Evolutionary conservation across 2,113 vertebrate species (phyloP), one percentile per base, ranked within the genome.

Genomic region (Hemiprocne comata): DNA sequence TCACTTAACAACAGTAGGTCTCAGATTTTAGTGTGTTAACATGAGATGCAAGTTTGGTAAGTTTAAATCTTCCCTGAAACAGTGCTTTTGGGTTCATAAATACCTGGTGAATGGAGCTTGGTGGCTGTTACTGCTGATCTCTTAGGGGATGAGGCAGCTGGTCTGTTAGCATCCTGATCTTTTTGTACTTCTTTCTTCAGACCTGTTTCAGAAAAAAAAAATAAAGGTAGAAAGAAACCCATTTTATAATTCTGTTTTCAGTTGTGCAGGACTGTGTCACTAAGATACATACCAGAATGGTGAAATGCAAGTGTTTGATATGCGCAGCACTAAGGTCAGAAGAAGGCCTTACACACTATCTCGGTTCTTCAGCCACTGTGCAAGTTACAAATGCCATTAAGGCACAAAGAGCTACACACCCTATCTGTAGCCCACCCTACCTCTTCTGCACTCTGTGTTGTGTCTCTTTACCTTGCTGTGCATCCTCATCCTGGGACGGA

Each of bases 71-170:
- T 77, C 28, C 69, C 44, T 46, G 33, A 76, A 79, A 38, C 19
- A 55, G 20, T 73, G 36, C 20, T 85, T 54, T 66, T 4, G 36
- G 16, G 21, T 86, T 89, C 84, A 82, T 61, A 94, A 90, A 90
- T 98, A 99, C 99, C 98, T 96, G 98, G 99, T 25, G 99, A 99
- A 66, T 99, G 98, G 44, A 98, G 98, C 61, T 99, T 99, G 69
- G 98, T 98, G 10, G 98, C 69, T 79, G 98, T 96, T 85, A 98
- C 95, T 2, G 91, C 98, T 84, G 97, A 97, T 92, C 98, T 98
- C 97, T 99, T 99, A 13, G 99, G 99, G 17, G 99, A 99, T 19
- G 98, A 98, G 81, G 97, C 90, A 10, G 97, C 46, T 24, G 98
- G 97, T 57, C 96, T 98, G 36, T 28, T 93, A 19, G 94, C 75